These are phyloP conservation scores for Aplocera efformata DNA, from an alignment of 2,888 invertebrate genomes.

Conservation along the genomic window DNA sequence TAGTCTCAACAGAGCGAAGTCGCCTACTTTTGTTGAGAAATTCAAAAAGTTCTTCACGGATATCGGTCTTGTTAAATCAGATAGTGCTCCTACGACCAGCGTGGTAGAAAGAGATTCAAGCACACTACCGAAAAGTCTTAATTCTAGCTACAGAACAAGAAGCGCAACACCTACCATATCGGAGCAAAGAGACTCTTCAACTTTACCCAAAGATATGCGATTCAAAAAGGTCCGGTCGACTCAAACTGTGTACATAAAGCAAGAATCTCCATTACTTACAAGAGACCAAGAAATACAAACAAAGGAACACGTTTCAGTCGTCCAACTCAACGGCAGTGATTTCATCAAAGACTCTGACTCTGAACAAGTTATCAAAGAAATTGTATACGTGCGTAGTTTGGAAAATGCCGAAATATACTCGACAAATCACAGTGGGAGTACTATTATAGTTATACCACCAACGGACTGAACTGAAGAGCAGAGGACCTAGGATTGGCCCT, in stretches of 20 bases:
- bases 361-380: slow-evolving; percentile 53
- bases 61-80: slow-evolving; percentile 62
- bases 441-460: slow-evolving; percentile 68
- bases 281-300: slow-evolving; percentile 46
- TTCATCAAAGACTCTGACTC: slow-evolving; percentile 46
- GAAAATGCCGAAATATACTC: slow-evolving; percentile 62
- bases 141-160: slow-evolving; percentile 58
- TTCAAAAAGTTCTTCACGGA: slow-evolving; percentile 72
- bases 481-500: slow-evolving; percentile 22
- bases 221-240: slow-evolving; percentile 67
- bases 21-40: slow-evolving; percentile 71
- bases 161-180: slow-evolving; percentile 52
- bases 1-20: slow-evolving; percentile 66
- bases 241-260: slow-evolving; percentile 66
- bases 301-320: slow-evolving; percentile 65
- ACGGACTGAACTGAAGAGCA: slow-evolving; percentile 54
- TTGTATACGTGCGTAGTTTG: slow-evolving; percentile 57
- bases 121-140: slow-evolving; percentile 62
- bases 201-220: slow-evolving; percentile 71
- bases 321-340: slow-evolving; percentile 65
- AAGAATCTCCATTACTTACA: slow-evolving; percentile 50
- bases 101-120: slow-evolving; percentile 33
- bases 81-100: slow-evolving; percentile 39
- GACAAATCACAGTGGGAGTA: slow-evolving; percentile 65
- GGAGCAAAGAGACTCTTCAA: slow-evolving; percentile 59